phyloP scores from a whole-genome alignment of 37 sponge, comb jelly and placozoan species.

The Agelas oroides region DNA sequence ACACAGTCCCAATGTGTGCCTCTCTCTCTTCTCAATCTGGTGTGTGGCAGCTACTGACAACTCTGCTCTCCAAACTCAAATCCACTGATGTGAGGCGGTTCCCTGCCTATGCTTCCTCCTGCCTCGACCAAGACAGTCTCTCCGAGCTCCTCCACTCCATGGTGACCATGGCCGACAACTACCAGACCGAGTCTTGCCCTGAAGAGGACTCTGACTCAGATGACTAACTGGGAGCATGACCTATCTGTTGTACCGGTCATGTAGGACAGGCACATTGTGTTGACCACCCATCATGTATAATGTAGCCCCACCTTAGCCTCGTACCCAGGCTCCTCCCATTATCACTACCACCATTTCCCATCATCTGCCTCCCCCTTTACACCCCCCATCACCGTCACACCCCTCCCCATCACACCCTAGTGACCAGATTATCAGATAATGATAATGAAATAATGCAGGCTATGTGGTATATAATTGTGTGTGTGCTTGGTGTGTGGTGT shows the following conservation, averaged over 20 bases:
- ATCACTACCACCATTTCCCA: not conserved
- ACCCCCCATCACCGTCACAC: too few species aligned
- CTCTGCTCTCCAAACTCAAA: constrained; percentile 20
- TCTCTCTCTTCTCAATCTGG: constrained; percentile 48
- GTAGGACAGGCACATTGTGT: too few species aligned
- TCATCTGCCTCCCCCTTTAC: too few species aligned
- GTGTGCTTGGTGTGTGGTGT: constrained; percentile 11
- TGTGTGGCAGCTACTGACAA: not conserved
- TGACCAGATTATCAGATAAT: too few species aligned
- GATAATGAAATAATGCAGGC: too few species aligned
- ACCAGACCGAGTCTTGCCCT: constrained; percentile 6
- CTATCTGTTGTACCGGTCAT: not conserved
- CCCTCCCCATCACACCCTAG: too few species aligned
- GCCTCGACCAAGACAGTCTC: constrained; percentile 53
- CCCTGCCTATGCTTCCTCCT: constrained; percentile 34
- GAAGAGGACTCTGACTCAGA: constrained; percentile 21
- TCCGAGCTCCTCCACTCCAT: constrained; percentile 37
- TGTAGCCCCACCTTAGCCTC: too few species aligned
- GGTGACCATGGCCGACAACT: constrained; percentile 34
- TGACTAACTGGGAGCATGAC: not conserved
- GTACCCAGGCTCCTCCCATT: too few species aligned
- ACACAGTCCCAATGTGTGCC: constrained; percentile 47
- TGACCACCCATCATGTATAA: too few species aligned
- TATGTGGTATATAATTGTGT: not conserved
- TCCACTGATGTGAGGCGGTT: not conserved